Evolutionary conservation across 1,140 invertebrate genomes (phyloP), one percentile per base, ranked within the genome.

Genomic region (Homalodisca vitripennis): DNA sequence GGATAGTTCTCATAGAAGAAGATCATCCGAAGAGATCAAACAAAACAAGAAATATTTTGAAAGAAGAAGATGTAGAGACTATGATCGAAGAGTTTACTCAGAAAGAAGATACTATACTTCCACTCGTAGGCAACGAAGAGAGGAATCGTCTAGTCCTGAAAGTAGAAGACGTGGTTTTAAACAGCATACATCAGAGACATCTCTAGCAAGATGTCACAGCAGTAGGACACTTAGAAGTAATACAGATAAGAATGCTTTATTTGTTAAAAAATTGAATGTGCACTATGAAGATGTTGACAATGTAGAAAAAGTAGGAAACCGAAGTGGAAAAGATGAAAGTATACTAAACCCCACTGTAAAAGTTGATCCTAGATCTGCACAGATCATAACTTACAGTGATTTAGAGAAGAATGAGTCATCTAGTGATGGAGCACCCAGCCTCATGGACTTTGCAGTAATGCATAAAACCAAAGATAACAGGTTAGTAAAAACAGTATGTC

Each of bases 391-490:
- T 3, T 60, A 60, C 55, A 60, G 55, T 24, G 55, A 60, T 27
- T 6, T 60, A 6, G 55, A 60, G n/a, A 60, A 12, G 29, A 51
- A 51, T 20, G 55, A 60, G 14, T 27, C 55, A 3, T 60, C 55
- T 22, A 60, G 27, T 13, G 55, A 60, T 27, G 34, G 34, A 41
- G 55, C 55, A 3, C 14, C 14, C 24, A 60, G 55, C 27, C 26
- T 60, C 14, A 60, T 60, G 55, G 55, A 60, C 29, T 60, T 60
- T 60, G 55, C 55, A 27, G 55, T 60, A 6, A 26, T 60, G 3
- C 14, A 13, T 6, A 26, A 60, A 30, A 27, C 55, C 12, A 60
- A 26, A 60, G n/a, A 60, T 26, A 60, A 60, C 2, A 60, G 55
- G 55, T 60, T 27, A 60, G 24, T 60, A 60, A n/a, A 51, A 51